Base-by-base conservation (phyloP, 1,140 invertebrate genomes). In the Asbolus verrucosus region DNA sequence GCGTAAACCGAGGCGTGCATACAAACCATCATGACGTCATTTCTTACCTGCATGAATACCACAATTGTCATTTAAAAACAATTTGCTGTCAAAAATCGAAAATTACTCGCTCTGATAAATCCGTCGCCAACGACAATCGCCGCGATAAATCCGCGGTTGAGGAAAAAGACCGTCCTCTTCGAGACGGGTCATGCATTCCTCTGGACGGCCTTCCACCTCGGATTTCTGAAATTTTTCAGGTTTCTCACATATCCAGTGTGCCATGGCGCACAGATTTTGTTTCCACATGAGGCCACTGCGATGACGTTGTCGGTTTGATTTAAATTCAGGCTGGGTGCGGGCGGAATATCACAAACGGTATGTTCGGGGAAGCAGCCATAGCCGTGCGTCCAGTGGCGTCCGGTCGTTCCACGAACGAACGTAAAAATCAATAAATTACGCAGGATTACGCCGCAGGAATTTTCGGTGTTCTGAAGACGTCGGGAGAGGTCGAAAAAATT, bases 301-400 rank as follows among this genome's bases (percentile, higher is more conserved):
- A 13, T 30, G 46, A 54, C 66, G 50, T 68, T 68, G 43, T 71
- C 63, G 62, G 63, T 67, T 67, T 71, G 65, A 71, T 71, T 71
- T 67, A 67, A 71, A 71, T 71, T 67, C 69, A 65, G 65, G 65
- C 31, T 65, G 69, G 66, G 69, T 71, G 65, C 59, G 61, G 50
- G 69, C 63, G 38, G 50, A 67, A 71, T 65, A 71, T 71, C 46
- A 54, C 46, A 54, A 54, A 54, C 46, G 46, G 46, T 54, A 54
- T 54, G 27, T 54, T 54, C 46, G 46, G 46, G 46, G 46, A 54
- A 54, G 15, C 15, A 54, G 21, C 11, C 46, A 54, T 54, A 54
- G 46, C n/a, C 43, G 43, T 50, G 19, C 43, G 11, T 50, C 18
- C 46, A 54, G 46, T 54, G 46, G 46, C 46, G 46, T 54, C 19